These are phyloP conservation scores for Danio choprae DNA, from an alignment of 2,797 vertebrate genomes.

Conservation along the genomic window DNA sequence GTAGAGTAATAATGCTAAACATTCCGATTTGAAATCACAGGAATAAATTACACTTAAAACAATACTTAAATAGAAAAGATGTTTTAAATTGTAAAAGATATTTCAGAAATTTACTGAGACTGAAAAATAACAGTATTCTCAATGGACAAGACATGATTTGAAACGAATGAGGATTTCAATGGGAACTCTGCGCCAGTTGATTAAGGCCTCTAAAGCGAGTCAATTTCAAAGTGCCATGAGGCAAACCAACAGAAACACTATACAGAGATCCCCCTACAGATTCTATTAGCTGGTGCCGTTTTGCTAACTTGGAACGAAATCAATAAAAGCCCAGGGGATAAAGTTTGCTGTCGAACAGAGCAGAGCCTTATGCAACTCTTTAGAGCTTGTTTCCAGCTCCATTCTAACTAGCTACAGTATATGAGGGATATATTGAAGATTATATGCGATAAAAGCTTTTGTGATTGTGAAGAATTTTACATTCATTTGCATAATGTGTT, in stretches of 20 bases:
- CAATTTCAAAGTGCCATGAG: slow-evolving; percentile 28
- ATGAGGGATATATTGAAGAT: background rate
- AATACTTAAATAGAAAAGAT: too few relatives aligned
- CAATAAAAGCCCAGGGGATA: slow-evolving; percentile 8
- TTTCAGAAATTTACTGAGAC: too few relatives aligned
- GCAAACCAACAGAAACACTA: slow-evolving; percentile 26
- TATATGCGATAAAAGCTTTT: background rate
- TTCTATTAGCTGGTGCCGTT: slow-evolving; percentile 40
- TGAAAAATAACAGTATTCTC: background rate
- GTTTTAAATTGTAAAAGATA: too few relatives aligned
- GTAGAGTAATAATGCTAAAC: too few relatives aligned
- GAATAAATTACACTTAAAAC: too few relatives aligned
- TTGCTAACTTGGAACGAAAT: slow-evolving; percentile 33
- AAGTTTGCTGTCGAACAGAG: slow-evolving; percentile 4
- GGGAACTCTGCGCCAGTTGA: slow-evolving; percentile 14
- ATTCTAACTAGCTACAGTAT: background rate
- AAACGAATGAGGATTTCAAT: background rate
- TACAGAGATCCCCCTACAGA: slow-evolving; percentile 16
- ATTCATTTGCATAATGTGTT: background rate
- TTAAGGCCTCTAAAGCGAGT: slow-evolving; percentile 23
- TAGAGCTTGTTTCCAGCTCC: background rate
- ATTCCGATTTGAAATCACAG: too few relatives aligned
- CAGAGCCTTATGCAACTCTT: slow-evolving; percentile 1
- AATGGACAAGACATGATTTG: background rate
- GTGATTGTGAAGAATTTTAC: background rate